Evolutionary conservation across 2,888 invertebrate genomes (phyloP).

Genomic region (Diaphora mendica): DNA sequence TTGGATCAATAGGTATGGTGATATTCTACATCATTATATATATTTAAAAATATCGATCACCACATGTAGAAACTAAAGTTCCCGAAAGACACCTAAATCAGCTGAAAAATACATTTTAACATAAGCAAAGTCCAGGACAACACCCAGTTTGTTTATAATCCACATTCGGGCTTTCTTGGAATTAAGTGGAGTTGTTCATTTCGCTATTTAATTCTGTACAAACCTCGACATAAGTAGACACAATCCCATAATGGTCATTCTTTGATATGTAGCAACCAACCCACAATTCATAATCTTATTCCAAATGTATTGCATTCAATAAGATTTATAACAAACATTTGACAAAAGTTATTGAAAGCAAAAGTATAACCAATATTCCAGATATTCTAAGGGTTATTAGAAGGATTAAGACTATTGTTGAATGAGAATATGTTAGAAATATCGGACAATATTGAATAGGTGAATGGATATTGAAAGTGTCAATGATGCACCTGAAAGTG

Average conservation of each 20-base stretch:
- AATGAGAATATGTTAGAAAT: not conserved
- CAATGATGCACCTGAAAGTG: not conserved
- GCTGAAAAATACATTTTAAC: too few relatives aligned
- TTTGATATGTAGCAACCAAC: not conserved
- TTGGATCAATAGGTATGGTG: too few relatives aligned
- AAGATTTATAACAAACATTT: conserved; percentile 1
- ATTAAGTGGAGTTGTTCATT: conserved; percentile 2
- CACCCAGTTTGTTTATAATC: not conserved
- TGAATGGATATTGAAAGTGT: not conserved
- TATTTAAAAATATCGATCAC: too few relatives aligned
- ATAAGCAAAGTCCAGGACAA: too few relatives aligned
- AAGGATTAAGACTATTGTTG: conserved; percentile 5
- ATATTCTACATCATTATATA: too few relatives aligned
- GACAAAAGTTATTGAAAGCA: conserved; percentile 1
- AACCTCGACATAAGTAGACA: not conserved
- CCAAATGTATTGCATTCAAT: not conserved
- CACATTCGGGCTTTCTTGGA: not conserved
- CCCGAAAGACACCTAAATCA: too few relatives aligned
- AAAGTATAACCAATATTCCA: conserved; percentile 12
- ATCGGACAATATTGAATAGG: not conserved
- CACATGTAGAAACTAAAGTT: too few relatives aligned
- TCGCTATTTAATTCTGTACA: not conserved
- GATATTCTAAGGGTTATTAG: not conserved
- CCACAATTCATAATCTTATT: not conserved
- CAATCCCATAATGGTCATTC: conserved; percentile 8